phyloP scores from a whole-genome alignment of 2,113 vertebrate species.

The Heterochromis multidens region DNA sequence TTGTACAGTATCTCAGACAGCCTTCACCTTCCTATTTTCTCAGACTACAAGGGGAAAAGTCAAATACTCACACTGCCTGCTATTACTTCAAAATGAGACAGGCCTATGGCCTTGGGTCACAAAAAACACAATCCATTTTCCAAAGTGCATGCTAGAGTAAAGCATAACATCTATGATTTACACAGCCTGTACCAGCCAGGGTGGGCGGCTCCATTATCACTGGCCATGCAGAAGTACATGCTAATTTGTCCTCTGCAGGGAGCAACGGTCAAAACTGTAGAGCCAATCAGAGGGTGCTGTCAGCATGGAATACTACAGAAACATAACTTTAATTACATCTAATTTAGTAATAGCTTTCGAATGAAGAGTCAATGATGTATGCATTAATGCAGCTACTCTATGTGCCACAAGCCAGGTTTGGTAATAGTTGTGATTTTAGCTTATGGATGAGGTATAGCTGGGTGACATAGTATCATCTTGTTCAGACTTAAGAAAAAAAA shows the following conservation, averaged over 20 bases:
- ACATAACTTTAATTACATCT: neutral
- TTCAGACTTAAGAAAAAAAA: conserved; percentile 4
- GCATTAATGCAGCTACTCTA: neutral
- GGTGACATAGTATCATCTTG: conserved; percentile 4
- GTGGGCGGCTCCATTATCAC: neutral
- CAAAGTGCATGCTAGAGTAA: conserved; percentile 13
- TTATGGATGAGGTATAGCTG: neutral
- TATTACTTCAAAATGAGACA: conserved; percentile 3
- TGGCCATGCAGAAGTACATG: neutral
- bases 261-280: neutral
- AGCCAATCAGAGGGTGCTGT: neutral
- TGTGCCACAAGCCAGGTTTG: neutral
- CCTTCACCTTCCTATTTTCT: neutral
- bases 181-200: neutral
- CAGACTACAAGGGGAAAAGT: neutral
- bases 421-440: neutral
- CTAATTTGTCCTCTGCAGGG: neutral
- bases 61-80: neutral
- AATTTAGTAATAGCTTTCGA: neutral
- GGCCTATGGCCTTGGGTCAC: neutral
- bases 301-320: neutral
- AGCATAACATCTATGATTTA: conserved; percentile 1
- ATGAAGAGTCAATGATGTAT: neutral
- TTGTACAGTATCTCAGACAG: neutral
- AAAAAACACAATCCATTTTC: conserved; percentile 19